Base-by-base conservation (phyloP, 2,888 invertebrate species). In the Oscheius myriophilus region DNA sequence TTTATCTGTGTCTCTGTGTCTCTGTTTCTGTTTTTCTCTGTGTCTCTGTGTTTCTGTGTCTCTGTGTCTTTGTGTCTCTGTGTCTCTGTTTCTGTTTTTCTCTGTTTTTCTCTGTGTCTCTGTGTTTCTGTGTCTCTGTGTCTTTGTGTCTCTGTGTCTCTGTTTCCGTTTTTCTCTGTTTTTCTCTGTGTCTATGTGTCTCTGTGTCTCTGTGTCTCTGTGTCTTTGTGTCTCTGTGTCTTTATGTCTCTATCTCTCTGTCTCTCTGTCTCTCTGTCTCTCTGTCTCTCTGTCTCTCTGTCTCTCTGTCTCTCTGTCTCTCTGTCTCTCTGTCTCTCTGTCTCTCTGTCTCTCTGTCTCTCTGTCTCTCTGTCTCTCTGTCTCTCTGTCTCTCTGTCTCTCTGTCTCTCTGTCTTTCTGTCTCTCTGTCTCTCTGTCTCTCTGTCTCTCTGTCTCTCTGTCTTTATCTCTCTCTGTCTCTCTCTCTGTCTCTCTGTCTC, bases 261-360 rank as follows among this genome's bases (percentile, higher is more conserved):
- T 18, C 43, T 16, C 23, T 59, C 59, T 43, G 45, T 59, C 46
- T 59, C 61, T 49, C 45, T 45, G 49, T 49, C 25, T 33, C 45
- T 33, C 18, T 41, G 16, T 42, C 23, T 41, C 21, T 42, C 45
- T 25, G 23, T 51, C 52, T 62, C 62, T 26, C 21, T 39, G n/a
- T 9, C 26, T 65, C 25, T 41, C 51, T 52, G 33, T 18, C 43
- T 16, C 23, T 59, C 59, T 43, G 45, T 59, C 46, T 59, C 61
- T 49, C 45, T 45, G 49, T 49, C 25, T 33, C 45, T 33, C 18
- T 41, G 16, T n/a, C 46, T 46, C 46, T 46, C 46, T 7, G 6
- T 46, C 46, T 7, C 46, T 46, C 46, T 7, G 6, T 46, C 46
- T 7, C 46, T 46, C 46, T 7, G 6, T 46, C 46, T 7, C 45